These are phyloP conservation scores for Anodontia alba DNA, from an alignment of 2,888 invertebrate species.

Conservation along the genomic window DNA sequence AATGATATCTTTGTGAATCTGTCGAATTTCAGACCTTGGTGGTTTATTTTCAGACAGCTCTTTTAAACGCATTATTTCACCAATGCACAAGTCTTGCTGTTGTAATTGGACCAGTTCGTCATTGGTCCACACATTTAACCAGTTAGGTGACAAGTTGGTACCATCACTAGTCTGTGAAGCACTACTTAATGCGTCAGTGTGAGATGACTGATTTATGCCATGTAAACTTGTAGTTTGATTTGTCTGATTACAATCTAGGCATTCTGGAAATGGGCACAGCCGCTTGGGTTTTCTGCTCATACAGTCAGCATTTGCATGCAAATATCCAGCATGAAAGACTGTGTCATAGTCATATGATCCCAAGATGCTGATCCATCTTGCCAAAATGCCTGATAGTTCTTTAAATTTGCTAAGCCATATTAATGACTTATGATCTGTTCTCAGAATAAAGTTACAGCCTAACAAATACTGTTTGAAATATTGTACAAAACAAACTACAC, in stretches of 20 bases:
- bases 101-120: background rate
- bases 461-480: too few species aligned
- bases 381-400: background rate
- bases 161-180: background rate
- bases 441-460: background rate
- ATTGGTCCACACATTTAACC: background rate
- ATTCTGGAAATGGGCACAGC: background rate
- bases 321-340: background rate
- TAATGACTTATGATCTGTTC: conserved; percentile 14
- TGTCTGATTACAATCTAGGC: background rate
- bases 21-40: background rate
- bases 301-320: background rate
- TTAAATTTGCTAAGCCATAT: background rate
- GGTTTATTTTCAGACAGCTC: background rate
- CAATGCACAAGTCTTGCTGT: background rate
- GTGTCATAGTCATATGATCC: background rate
- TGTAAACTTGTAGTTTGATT: background rate
- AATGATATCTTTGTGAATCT: background rate
- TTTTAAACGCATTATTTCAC: background rate
- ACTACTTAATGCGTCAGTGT: background rate
- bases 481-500: too few species aligned
- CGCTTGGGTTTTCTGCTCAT: background rate
- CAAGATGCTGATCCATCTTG: background rate
- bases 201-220: background rate
- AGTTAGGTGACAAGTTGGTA: background rate